A percentile compares a stretch with the other conserved stretches of the same genome.
Conservation (phyloP, 1,140 invertebrate species). For the Heliconius congener region DNA sequence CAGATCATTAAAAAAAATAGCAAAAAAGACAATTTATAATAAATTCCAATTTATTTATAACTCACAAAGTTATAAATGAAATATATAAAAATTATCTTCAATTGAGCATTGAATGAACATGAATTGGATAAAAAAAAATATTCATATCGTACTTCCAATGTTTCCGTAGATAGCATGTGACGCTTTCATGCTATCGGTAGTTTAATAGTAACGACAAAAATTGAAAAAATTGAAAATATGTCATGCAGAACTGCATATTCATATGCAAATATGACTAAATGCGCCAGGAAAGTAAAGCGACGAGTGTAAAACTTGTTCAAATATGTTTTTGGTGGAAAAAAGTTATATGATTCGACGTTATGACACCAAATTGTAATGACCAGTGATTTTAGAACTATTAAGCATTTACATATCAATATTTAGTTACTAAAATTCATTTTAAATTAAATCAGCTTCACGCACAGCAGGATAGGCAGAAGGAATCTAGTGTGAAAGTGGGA, state of each 20-base stretch:
- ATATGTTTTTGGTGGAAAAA: slow-evolving; percentile 43
- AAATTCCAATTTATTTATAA: background rate
- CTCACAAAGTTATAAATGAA: background rate
- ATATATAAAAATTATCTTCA: slow-evolving; percentile 9
- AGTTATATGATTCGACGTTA: slow-evolving; percentile 29
- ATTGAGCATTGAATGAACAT: slow-evolving; percentile 16
- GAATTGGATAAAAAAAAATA: slow-evolving; percentile 34
- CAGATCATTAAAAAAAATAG: background rate
- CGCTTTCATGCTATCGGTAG: slow-evolving; percentile 50
- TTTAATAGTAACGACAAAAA: slow-evolving; percentile 47
- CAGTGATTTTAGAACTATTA: slow-evolving; percentile 27
- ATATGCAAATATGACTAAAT: slow-evolving; percentile 69
- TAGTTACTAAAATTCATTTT: background rate
- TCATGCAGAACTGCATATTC: slow-evolving; percentile 61
- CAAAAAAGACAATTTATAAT: background rate
- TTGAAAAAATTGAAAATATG: slow-evolving; percentile 60
- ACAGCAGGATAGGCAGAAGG: too few relatives aligned
- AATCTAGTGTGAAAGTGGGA: too few relatives aligned
- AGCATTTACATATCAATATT: slow-evolving; percentile 12
- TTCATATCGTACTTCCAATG: slow-evolving; percentile 33
- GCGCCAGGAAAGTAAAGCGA: slow-evolving; percentile 61
- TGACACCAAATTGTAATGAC: slow-evolving; percentile 36
- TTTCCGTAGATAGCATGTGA: slow-evolving; percentile 38
- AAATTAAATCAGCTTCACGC: too few relatives aligned
- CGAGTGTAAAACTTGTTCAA: slow-evolving; percentile 61